Evolutionary conservation across 2,888 invertebrate species (phyloP).

Genomic region (Bellardia bayeri): DNA sequence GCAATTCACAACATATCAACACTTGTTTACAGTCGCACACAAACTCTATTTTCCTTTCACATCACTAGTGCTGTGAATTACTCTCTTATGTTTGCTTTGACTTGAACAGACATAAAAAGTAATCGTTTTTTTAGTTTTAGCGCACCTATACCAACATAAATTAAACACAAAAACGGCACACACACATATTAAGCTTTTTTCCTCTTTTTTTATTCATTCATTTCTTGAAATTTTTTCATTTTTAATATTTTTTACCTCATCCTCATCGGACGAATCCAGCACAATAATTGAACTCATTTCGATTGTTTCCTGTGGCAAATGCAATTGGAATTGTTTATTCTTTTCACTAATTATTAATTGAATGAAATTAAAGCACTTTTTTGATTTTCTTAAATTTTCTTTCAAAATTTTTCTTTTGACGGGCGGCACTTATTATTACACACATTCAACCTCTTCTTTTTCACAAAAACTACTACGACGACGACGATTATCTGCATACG

Average conservation of each 20-base stretch:
- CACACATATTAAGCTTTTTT: slow-evolving; percentile 57
- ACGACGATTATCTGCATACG: slow-evolving; percentile 74
- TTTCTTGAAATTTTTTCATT: slow-evolving; percentile 65
- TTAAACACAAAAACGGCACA: slow-evolving; percentile 52
- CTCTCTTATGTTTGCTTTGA: slow-evolving; percentile 35
- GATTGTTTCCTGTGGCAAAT: slow-evolving; percentile 21
- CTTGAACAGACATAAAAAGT: slow-evolving; percentile 60
- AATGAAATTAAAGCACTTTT: slow-evolving; percentile 16
- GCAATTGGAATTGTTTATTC: slow-evolving; percentile 24
- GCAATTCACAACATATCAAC: slow-evolving; percentile 62
- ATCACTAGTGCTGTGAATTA: slow-evolving; percentile 60
- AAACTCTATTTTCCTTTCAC: slow-evolving; percentile 38
- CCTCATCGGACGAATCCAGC: slow-evolving; percentile 84
- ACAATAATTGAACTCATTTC: slow-evolving; percentile 82
- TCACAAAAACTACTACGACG: slow-evolving; percentile 73
- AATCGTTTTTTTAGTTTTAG: slow-evolving; percentile 66
- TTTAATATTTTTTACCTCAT: slow-evolving; percentile 81
- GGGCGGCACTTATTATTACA: slow-evolving; percentile 73
- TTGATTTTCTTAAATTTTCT: slow-evolving; percentile 63
- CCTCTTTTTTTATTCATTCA: slow-evolving; percentile 58
- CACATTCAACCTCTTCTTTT: slow-evolving; percentile 73
- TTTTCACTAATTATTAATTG: slow-evolving; percentile 37
- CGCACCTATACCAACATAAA: slow-evolving; percentile 60
- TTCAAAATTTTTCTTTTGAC: slow-evolving; percentile 71
- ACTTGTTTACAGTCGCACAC: slow-evolving; percentile 35